These are phyloP conservation scores for Nemotelus nigrinus DNA, from an alignment of 2,888 invertebrate species.

Conservation along the genomic window DNA sequence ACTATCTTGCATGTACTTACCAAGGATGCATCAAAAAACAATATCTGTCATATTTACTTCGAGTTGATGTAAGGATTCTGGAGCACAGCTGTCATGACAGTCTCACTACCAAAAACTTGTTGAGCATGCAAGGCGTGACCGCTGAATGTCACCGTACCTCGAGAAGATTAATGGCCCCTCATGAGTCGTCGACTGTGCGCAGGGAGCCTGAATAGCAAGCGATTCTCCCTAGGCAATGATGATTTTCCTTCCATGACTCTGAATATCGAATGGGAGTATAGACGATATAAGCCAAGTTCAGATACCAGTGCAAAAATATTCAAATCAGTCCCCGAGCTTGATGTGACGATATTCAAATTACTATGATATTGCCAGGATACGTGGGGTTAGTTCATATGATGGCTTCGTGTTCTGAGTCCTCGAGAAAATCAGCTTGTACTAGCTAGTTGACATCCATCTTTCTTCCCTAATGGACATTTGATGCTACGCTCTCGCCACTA, in stretches of 20 bases:
- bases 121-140: constrained; percentile 15
- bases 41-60: constrained; percentile 3
- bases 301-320: constrained; percentile 15
- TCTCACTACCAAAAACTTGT: constrained; percentile 14
- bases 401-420: background rate
- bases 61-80: background rate
- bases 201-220: constrained; percentile 16
- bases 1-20: no score
- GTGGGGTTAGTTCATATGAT: background rate
- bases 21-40: background rate
- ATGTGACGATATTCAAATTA: constrained; percentile 26
- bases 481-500: background rate
- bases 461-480: constrained; percentile 30
- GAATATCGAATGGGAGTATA: background rate
- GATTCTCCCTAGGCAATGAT: background rate
- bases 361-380: background rate
- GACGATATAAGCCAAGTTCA: background rate
- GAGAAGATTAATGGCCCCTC: constrained; percentile 27
- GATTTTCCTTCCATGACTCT: constrained; percentile 5
- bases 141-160: background rate
- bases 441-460: constrained; percentile 23
- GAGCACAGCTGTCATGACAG: constrained; percentile 2
- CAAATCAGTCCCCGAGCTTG: constrained; percentile 28
- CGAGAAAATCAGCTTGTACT: background rate
- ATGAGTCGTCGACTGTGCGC: background rate